Conservation (phyloP, 2,113 vertebrate species). For the Notothenia rossii region DNA sequence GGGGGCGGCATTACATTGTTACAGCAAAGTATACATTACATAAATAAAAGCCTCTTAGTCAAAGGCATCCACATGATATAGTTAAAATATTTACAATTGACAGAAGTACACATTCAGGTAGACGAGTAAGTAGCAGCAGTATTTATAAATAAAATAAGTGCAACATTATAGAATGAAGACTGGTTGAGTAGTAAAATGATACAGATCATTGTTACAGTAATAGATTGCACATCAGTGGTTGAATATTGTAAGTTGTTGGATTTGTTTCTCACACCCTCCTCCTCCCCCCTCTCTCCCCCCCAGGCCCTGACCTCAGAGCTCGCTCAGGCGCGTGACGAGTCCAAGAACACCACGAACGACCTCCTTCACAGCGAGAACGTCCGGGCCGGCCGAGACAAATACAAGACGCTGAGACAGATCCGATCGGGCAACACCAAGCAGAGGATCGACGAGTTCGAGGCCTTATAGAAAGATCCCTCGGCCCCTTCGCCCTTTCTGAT, state of each 20-base stretch:
- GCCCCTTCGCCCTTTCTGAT: slow-evolving; percentile 69
- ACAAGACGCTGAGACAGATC: slow-evolving; percentile 97
- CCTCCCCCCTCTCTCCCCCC: not conserved
- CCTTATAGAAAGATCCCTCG: slow-evolving; percentile 85
- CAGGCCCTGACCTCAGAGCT: slow-evolving; percentile 93
- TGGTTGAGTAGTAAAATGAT: too few relatives aligned
- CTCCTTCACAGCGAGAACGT: slow-evolving; percentile 93
- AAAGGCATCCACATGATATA: too few relatives aligned
- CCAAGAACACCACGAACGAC: slow-evolving; percentile 94
- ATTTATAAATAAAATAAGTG: too few relatives aligned
- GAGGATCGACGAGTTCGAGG: slow-evolving; percentile 97
- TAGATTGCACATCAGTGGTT: too few relatives aligned
- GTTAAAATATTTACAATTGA: too few relatives aligned
- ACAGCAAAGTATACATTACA: too few relatives aligned
- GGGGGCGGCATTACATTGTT: too few relatives aligned
- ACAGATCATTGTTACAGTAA: too few relatives aligned
- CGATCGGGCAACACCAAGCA: slow-evolving; percentile 98
- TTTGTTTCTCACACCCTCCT: slow-evolving; percentile 1
- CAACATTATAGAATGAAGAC: too few relatives aligned
- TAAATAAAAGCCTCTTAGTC: too few relatives aligned
- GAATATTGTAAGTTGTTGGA: not conserved
- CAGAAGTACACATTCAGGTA: too few relatives aligned
- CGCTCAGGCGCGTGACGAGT: slow-evolving; percentile 90
- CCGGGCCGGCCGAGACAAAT: slow-evolving; percentile 93
- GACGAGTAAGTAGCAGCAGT: too few relatives aligned